These are phyloP conservation scores for Ctenosaura bakeri DNA, from an alignment of 2,797 vertebrate species.

Conservation along the genomic window DNA sequence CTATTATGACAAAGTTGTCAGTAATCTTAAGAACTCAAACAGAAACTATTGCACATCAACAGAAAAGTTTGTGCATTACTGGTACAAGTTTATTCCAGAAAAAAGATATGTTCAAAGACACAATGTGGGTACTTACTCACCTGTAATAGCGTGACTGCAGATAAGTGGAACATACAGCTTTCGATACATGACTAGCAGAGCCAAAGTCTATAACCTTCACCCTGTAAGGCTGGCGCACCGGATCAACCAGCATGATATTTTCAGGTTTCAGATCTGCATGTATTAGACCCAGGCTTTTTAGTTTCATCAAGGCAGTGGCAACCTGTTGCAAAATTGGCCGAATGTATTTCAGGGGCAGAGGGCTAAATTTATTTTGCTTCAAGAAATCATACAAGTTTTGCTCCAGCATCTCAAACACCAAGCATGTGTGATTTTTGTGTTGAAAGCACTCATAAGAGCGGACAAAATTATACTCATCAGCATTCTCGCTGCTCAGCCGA, in stretches of 20 bases:
- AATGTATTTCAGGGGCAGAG: constrained; percentile 95
- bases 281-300: constrained; percentile 96
- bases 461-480: constrained; percentile 97
- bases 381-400: constrained; percentile 99
- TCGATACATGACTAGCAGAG: constrained; percentile 97
- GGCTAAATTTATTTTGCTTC: constrained; percentile 99
- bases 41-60: background rate
- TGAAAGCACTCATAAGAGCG: constrained; percentile 99
- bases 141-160: constrained; percentile 97
- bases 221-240: constrained; percentile 93
- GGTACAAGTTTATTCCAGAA: background rate
- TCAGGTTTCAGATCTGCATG: constrained; percentile 98
- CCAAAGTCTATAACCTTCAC: constrained; percentile 99
- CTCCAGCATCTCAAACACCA: constrained; percentile 99
- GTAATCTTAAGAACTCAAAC: background rate
- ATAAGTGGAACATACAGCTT: constrained; percentile 98
- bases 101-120: background rate
- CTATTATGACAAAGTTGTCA: background rate
- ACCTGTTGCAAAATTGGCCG: constrained; percentile 97
- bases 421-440: constrained; percentile 99
- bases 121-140: constrained; percentile 78
- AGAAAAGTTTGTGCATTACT: background rate
- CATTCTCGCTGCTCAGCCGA: constrained; percentile 95
- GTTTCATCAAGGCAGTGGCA: constrained; percentile 95
- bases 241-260: constrained; percentile 99